Evolutionary conservation across 2,113 vertebrate genomes (phyloP).

Genomic region (Synchiropus splendidus): DNA sequence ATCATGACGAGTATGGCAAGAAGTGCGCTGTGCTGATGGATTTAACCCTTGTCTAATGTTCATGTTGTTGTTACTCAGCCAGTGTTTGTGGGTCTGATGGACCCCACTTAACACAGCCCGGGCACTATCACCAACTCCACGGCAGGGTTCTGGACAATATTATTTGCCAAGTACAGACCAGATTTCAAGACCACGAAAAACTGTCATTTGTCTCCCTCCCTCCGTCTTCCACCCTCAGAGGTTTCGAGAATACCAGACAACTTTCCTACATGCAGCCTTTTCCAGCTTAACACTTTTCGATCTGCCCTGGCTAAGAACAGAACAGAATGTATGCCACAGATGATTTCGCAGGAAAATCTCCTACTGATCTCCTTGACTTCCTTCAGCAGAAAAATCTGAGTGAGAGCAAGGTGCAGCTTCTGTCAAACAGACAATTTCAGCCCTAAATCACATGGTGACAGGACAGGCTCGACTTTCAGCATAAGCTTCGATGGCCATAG

Average conservation of each 20-base stretch:
- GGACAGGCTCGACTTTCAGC: too few relatives aligned
- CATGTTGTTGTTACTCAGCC: too few relatives aligned
- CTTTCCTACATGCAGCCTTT: constrained; percentile 2
- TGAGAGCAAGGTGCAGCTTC: constrained; percentile 5
- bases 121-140: constrained; percentile 1
- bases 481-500: constrained; percentile 5
- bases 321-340: constrained; percentile 1
- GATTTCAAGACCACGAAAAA: constrained; percentile 7
- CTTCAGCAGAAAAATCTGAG: constrained; percentile 2
- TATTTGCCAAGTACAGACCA: constrained; percentile 1
- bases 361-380: constrained; percentile 5
- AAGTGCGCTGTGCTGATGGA: constrained; percentile 6
- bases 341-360: constrained; percentile 5
- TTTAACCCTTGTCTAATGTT: constrained; percentile 1
- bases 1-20: constrained; percentile 5
- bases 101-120: too few relatives aligned
- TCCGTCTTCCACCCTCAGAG: not conserved
- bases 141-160: constrained; percentile 4
- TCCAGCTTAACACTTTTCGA: constrained; percentile 5
- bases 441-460: constrained; percentile 1
- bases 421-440: not conserved
- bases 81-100: too few relatives aligned
- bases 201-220: not conserved
- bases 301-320: not conserved
- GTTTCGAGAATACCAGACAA: not conserved